Percentiles rank a stretch among this genome's conserved stretches.
Evolutionary conservation across 2,888 invertebrate genomes (phyloP).

Genomic region (Pandemis heparana): DNA sequence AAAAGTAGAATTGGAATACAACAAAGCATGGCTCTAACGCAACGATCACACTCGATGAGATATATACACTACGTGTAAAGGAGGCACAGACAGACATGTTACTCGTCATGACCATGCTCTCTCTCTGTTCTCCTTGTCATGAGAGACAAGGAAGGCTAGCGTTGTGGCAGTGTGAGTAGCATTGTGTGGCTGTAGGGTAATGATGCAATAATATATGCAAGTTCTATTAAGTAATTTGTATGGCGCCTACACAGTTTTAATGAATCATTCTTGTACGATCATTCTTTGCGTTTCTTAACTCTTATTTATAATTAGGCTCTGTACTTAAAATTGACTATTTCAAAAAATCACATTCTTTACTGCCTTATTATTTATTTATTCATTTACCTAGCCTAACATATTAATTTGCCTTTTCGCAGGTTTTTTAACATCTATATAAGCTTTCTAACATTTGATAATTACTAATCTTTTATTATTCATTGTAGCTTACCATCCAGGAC

Average conservation of each 20-base stretch:
- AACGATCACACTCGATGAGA: too few species aligned
- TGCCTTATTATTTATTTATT: background rate
- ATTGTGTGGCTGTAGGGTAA: too few species aligned
- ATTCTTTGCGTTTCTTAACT: background rate
- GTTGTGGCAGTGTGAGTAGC: too few species aligned
- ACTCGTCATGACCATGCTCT: too few species aligned
- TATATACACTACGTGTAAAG: too few species aligned
- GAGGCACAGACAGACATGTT: too few species aligned
- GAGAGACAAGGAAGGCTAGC: too few species aligned
- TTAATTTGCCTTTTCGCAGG: background rate
- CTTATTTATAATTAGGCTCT: background rate
- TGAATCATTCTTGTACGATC: background rate
- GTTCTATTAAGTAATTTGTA: background rate
- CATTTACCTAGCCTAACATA: background rate
- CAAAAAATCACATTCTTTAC: background rate
- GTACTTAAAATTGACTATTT: background rate
- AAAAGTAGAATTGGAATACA: too few species aligned
- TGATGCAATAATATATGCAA: too few species aligned
- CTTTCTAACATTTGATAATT: constrained; percentile 8
- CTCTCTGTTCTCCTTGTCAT: too few species aligned
- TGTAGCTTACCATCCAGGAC: constrained; percentile 40
- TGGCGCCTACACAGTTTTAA: background rate
- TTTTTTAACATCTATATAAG: background rate
- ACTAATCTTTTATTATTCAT: constrained; percentile 30
- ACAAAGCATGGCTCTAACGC: too few species aligned